Evolutionary conservation across 2,797 vertebrate species (phyloP).

Genomic region (Sebastes steindachneri): DNA sequence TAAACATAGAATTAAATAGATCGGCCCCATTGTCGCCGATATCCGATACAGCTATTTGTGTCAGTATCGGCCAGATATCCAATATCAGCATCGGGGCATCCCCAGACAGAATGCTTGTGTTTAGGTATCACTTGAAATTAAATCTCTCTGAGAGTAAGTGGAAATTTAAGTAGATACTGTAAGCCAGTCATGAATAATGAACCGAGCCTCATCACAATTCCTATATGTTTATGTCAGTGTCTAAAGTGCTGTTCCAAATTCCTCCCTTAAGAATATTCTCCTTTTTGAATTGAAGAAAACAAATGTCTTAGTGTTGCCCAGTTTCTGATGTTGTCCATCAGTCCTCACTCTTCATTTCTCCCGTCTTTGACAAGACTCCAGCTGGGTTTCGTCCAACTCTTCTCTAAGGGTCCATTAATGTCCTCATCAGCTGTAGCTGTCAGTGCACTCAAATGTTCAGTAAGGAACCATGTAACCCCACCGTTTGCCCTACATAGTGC

Average conservation of each 20-base stretch:
- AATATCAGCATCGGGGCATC: no score
- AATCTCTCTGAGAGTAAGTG: background rate
- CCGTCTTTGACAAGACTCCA: background rate
- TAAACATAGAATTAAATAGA: no score
- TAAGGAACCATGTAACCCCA: background rate
- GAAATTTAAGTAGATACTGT: slow-evolving; percentile 12
- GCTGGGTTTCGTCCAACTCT: background rate
- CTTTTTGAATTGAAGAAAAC: background rate
- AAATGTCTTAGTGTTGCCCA: background rate
- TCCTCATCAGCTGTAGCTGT: background rate
- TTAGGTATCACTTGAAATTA: background rate
- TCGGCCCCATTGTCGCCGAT: no score
- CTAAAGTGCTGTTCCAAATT: background rate
- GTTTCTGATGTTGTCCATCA: slow-evolving; percentile 12
- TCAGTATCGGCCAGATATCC: no score
- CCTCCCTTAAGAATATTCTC: background rate
- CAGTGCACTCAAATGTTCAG: background rate
- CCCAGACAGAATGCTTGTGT: background rate
- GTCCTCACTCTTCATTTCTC: background rate
- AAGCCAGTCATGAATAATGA: slow-evolving; percentile 20
- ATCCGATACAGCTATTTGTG: no score
- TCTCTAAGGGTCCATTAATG: background rate
- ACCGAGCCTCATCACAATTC: background rate
- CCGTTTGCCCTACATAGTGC: background rate
- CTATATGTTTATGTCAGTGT: background rate